Percentiles rank a stretch among this genome's conserved stretches.
phyloP scores from a whole-genome alignment of 2,113 vertebrate species.

The Nothocercus julius region DNA sequence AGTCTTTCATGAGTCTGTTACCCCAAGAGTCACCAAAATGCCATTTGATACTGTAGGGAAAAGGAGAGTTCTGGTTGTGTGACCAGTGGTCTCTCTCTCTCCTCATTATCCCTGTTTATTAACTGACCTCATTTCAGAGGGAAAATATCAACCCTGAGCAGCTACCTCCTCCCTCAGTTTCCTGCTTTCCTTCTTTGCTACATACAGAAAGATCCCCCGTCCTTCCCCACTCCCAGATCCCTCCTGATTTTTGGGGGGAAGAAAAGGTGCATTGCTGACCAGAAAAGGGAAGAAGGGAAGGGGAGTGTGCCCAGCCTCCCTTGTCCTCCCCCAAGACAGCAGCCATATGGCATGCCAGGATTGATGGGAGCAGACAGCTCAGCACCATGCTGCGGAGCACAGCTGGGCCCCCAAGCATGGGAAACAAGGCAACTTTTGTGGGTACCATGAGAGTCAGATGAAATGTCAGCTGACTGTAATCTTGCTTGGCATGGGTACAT shows the following conservation, averaged over 20 bases:
- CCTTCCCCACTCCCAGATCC: background rate
- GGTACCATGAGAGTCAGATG: background rate
- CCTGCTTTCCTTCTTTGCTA: background rate
- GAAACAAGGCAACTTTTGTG: background rate
- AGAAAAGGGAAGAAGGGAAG: background rate
- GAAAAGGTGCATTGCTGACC: background rate
- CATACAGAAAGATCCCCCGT: background rate
- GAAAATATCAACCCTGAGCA: background rate
- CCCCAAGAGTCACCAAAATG: background rate
- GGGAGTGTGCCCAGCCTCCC: background rate
- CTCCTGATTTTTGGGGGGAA: background rate
- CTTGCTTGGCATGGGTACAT: accelerated
- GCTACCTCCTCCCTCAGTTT: background rate
- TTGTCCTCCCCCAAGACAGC: background rate
- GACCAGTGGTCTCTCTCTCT: background rate
- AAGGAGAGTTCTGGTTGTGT: background rate
- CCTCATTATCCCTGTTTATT: background rate
- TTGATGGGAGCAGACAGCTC: background rate
- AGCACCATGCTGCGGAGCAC: accelerated
- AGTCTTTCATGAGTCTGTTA: background rate
- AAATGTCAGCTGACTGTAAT: background rate
- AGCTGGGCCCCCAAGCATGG: background rate
- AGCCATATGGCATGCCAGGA: background rate
- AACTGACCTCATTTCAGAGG: background rate
- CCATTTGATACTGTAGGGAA: background rate